phyloP scores from a whole-genome alignment of 2,797 vertebrate genomes.

The Monodelphis domestica region DNA sequence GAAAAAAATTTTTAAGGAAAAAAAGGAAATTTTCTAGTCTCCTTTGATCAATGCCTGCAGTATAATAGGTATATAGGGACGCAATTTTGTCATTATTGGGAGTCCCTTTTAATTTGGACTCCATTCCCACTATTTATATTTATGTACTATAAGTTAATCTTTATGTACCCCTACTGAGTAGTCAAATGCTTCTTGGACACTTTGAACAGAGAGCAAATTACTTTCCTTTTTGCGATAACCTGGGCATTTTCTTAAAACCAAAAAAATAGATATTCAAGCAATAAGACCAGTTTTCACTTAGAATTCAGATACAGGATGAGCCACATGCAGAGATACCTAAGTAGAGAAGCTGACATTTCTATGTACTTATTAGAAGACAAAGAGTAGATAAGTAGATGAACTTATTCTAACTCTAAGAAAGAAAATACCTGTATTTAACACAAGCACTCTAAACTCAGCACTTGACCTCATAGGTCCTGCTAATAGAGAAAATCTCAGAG shows the following conservation, averaged over 20 bases:
- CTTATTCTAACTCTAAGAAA: constrained; percentile 31
- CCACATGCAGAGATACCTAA: background rate
- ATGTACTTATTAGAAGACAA: constrained; percentile 19
- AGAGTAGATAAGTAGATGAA: constrained; percentile 15
- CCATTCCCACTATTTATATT: background rate
- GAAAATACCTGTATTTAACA: constrained; percentile 27
- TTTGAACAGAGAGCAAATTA: background rate
- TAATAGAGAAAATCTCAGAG: background rate
- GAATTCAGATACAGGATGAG: background rate
- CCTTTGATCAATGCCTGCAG: background rate
- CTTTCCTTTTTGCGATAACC: background rate
- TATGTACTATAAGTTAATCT: background rate
- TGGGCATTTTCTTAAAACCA: background rate
- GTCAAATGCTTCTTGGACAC: background rate
- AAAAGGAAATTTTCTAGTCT: background rate
- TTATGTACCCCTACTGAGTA: background rate
- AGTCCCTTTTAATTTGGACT: background rate
- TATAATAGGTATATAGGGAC: background rate
- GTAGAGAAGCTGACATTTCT: background rate
- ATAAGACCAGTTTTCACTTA: background rate
- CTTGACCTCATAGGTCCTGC: background rate
- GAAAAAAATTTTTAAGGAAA: no score
- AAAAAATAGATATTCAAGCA: background rate
- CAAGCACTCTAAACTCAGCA: background rate
- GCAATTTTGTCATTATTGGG: background rate